Percentiles rank a stretch among this genome's conserved stretches.
Conservation (phyloP, 2,888 invertebrate genomes). For the Folsomia manolachei region DNA sequence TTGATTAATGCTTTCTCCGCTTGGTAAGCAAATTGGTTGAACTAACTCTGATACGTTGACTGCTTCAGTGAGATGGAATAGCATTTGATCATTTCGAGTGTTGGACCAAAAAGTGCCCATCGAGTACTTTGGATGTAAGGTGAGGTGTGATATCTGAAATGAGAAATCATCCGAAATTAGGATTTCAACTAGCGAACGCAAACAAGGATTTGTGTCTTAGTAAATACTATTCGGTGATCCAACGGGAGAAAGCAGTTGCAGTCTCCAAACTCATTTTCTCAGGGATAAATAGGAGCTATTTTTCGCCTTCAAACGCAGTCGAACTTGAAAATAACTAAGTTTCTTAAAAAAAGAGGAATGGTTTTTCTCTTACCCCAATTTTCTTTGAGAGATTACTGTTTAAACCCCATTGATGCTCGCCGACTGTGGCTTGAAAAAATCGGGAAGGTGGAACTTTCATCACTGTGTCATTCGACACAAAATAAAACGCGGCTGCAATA, state of each 20-base stretch:
- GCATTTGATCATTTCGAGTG: not conserved
- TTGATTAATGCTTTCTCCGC: not conserved
- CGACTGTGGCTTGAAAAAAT: not conserved
- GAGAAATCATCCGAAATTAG: too few relatives aligned
- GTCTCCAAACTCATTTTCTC: too few relatives aligned
- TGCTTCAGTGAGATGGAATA: not conserved
- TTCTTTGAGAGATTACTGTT: too few relatives aligned
- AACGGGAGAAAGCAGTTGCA: too few relatives aligned
- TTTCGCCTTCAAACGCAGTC: too few relatives aligned
- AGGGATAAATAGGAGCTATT: too few relatives aligned
- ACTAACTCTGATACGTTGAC: not conserved
- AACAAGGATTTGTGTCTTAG: too few relatives aligned
- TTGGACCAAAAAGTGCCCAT: not conserved
- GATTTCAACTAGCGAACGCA: too few relatives aligned
- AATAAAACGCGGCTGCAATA: not conserved
- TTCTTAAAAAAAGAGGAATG: too few relatives aligned
- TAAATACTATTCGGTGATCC: too few relatives aligned
- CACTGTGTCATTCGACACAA: not conserved
- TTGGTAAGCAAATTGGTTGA: not conserved
- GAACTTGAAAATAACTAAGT: too few relatives aligned
- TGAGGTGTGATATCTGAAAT: not conserved
- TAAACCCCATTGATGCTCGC: not conserved
- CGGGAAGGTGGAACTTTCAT: not conserved
- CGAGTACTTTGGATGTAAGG: not conserved
- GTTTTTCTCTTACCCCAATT: too few relatives aligned